phyloP scores from a whole-genome alignment of 2,888 invertebrate genomes.

The Metellina segmentata region DNA sequence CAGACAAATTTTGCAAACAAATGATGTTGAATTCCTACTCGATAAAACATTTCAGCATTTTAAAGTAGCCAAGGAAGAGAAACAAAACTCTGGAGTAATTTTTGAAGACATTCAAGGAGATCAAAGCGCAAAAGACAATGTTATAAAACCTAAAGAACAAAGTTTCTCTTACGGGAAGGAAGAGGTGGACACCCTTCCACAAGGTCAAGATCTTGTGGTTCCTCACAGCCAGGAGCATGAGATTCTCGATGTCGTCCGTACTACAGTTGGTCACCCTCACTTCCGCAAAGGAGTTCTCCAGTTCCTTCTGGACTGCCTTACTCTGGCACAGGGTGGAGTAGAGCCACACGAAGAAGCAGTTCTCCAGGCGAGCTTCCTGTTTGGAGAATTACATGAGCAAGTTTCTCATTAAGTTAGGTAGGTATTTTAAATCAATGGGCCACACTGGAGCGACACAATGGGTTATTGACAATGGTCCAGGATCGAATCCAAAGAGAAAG shows the following conservation, averaged over 20 bases:
- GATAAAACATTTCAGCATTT: background rate
- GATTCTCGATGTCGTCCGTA: slow-evolving; percentile 62
- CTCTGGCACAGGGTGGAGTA: slow-evolving; percentile 33
- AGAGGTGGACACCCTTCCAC: slow-evolving; percentile 60
- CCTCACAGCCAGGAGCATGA: slow-evolving; percentile 46
- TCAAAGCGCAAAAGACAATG: background rate
- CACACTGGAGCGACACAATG: background rate
- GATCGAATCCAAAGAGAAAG: background rate
- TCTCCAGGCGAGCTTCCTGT: slow-evolving; percentile 57
- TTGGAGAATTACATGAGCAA: background rate
- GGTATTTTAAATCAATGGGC: background rate
- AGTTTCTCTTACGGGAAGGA: slow-evolving; percentile 65
- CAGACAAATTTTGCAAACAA: too few species aligned
- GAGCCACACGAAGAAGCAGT: slow-evolving; percentile 66
- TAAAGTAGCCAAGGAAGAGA: background rate
- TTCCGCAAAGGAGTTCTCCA: slow-evolving; percentile 1
- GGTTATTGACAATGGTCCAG: background rate
- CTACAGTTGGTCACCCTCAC: slow-evolving; percentile 11
- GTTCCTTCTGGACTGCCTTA: background rate
- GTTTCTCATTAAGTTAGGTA: background rate
- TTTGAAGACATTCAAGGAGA: background rate
- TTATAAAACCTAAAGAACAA: background rate
- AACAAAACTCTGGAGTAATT: slow-evolving; percentile 4
- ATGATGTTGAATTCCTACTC: too few species aligned
- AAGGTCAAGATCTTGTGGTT: slow-evolving; percentile 58